Conservation (phyloP, 2,888 invertebrate species). For the Disparrhopalites patrizii region DNA sequence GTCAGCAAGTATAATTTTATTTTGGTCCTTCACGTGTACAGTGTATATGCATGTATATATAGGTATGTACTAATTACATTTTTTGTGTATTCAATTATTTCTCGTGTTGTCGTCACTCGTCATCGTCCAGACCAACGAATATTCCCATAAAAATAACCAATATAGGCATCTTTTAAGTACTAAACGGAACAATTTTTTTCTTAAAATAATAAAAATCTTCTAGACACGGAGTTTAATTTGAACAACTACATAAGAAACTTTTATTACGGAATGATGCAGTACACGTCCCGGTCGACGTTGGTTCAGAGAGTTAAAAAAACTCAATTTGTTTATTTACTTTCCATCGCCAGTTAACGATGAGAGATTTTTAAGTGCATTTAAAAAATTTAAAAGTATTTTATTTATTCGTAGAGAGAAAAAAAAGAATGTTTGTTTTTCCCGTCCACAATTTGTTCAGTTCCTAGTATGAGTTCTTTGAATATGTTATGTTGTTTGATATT, state of each 20-base stretch:
- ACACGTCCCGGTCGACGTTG: too few relatives aligned
- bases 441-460: constrained; percentile 2
- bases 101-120: neutral
- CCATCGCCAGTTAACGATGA: neutral
- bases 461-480: constrained; percentile 5
- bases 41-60: constrained; percentile 14
- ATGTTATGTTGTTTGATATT: constrained; percentile 13
- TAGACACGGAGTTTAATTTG: neutral
- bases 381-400: neutral
- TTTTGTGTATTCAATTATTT: neutral
- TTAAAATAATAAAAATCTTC: neutral
- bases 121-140: constrained; percentile 1
- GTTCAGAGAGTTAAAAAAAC: too few relatives aligned
- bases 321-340: too few relatives aligned
- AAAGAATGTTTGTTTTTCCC: too few relatives aligned
- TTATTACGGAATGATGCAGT: too few relatives aligned
- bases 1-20: constrained; percentile 11
- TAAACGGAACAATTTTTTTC: neutral
- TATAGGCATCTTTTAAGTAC: neutral
- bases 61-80: constrained; percentile 3
- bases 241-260: too few relatives aligned
- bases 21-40: constrained; percentile 13
- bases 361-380: neutral
- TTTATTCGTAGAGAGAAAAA: neutral
- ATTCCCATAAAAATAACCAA: neutral